Evolutionary conservation across 2,797 vertebrate species (phyloP), one percentile per base, ranked within the genome.

Genomic region (Sandelia bainsii): DNA sequence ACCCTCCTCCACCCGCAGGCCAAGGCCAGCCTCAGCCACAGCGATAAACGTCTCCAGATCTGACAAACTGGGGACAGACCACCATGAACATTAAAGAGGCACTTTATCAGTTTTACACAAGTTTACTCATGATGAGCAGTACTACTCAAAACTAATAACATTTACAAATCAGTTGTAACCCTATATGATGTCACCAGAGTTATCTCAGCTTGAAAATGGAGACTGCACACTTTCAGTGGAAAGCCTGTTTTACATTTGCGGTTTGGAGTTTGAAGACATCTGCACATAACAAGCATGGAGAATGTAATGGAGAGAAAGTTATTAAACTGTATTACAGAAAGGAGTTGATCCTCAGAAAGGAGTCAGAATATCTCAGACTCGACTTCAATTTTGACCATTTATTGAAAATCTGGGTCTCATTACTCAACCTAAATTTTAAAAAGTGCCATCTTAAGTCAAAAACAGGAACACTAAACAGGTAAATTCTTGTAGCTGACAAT

Each of bases 21-120:
- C 88, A 72, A 99, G 88, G 8, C 96, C 95, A 1, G 11, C 66
- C 62, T 96, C 91, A 0, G 94, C 81, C 11, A 79, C 77, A 57
- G 65, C 90, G 86, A 97, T 93, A 59, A 98, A 99, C 14, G 58
- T 77, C 0, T 97, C 95, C 54, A 99, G 95, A 57, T 98, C 96
- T 10, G 94, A 93, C 91, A 99, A 91, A 87, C 98, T 99, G 69
- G 6, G 61, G 23, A 58, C n/a, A 57, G 34, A 68, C 2, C 16
- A 51, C n/a, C 13, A n/a, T 8, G 12, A 57, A 29, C 16, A 40
- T 53, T 48, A 45, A 58, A 65, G 17, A 20, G 19, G 23, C 6
- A 22, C 11, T 40, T 37, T 16, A 54, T 3, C 14, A 54, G 11
- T 29, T 14, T 22, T 45, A 42, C 32, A 40, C 20, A 10, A 14